Evolutionary conservation across 1,140 invertebrate species (phyloP).

Genomic region (Drosophila nikananu): DNA sequence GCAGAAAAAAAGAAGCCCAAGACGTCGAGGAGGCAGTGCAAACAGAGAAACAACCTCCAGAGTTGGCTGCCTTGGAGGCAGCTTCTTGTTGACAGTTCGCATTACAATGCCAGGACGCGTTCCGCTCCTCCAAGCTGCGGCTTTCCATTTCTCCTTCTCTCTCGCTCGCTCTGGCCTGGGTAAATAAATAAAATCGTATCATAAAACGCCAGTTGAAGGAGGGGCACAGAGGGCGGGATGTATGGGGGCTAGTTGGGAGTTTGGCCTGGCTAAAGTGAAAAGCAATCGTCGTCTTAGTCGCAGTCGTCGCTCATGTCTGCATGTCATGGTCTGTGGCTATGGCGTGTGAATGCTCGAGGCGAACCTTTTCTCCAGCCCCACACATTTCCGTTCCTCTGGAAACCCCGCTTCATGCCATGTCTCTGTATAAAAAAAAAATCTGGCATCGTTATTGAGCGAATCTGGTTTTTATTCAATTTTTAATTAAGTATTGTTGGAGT

Average conservation of each 20-base stretch:
- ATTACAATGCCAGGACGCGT: constrained; percentile 76
- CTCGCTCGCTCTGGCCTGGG: constrained; percentile 36
- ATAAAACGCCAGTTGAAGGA: constrained; percentile 62
- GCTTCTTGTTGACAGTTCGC: constrained; percentile 77
- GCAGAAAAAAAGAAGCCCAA: background rate
- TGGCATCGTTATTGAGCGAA: background rate
- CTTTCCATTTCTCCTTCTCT: constrained; percentile 3
- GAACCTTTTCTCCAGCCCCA: constrained; percentile 46
- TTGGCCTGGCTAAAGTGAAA: constrained; percentile 65
- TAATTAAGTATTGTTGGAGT: background rate
- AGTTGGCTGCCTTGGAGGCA: constrained; percentile 64
- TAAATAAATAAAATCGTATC: constrained; percentile 81
- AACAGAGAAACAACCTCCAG: constrained; percentile 45
- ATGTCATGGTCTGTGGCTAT: constrained; percentile 74
- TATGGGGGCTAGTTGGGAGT: constrained; percentile 6
- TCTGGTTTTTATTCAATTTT: background rate
- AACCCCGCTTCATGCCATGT: constrained; percentile 4
- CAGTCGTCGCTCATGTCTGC: constrained; percentile 64
- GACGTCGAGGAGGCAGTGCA: constrained; percentile 26
- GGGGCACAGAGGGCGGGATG: background rate
- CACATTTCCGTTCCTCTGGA: constrained; percentile 7
- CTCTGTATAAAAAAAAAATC: constrained; percentile 8
- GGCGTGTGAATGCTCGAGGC: constrained; percentile 77
- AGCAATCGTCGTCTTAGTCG: constrained; percentile 68
- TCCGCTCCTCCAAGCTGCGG: constrained; percentile 44